These are phyloP conservation scores for Dolichomitus sp. DNA, from an alignment of 2,888 invertebrate species.

Conservation along the genomic window DNA sequence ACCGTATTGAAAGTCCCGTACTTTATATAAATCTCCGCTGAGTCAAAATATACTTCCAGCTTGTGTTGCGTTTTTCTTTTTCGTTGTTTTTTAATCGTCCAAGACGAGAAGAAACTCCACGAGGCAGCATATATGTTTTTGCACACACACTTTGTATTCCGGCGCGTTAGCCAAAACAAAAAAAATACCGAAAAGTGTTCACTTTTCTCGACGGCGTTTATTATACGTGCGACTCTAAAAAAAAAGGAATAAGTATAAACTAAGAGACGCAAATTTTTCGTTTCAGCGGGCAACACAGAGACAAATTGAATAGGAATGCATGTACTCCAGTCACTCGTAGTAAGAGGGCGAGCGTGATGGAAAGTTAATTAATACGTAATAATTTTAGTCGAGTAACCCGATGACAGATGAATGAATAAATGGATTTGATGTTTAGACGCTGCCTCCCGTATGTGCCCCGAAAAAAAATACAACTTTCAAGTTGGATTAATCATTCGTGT, in stretches of 20 bases:
- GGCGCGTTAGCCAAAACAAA: conserved; percentile 47
- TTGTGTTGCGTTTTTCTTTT: conserved; percentile 11
- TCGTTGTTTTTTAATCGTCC: conserved; percentile 5
- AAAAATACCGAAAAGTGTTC: conserved; percentile 75
- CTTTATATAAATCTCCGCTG: conserved; percentile 40
- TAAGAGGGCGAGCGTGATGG: conserved; percentile 60
- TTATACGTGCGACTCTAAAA: conserved; percentile 38
- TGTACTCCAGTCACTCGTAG: conserved; percentile 77
- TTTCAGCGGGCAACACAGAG: conserved; percentile 42
- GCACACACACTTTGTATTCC: conserved; percentile 49
- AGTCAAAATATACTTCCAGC: conserved; percentile 21
- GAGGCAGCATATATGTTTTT: conserved; percentile 35
- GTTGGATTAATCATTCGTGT: conserved; percentile 70
- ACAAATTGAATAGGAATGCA: conserved; percentile 53
- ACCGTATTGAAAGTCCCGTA: conserved; percentile 52
- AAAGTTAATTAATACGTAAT: conserved; percentile 47
- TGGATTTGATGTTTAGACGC: conserved; percentile 81
- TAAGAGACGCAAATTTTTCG: conserved; percentile 46
- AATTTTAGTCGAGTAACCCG: conserved; percentile 57
- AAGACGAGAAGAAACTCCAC: conserved; percentile 24
- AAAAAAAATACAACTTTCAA: conserved; percentile 8
- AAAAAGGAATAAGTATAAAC: conserved; percentile 7
- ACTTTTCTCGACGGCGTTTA: conserved; percentile 65
- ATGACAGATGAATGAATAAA: conserved; percentile 77
- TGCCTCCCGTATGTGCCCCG: conserved; percentile 77